Conservation (phyloP, 2,888 invertebrate species). For the Lasioglossum leucozonium region DNA sequence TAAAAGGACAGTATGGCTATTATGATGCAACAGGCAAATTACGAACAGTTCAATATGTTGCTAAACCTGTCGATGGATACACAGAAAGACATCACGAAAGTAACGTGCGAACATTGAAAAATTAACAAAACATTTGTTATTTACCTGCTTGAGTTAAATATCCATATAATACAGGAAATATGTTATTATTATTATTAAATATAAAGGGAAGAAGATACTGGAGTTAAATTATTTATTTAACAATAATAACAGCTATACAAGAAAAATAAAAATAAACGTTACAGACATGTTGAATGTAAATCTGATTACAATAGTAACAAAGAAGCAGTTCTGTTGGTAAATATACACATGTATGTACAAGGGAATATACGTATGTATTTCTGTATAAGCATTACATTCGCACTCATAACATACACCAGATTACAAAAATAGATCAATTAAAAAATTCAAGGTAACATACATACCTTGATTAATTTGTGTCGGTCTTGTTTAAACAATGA, state of each 20-base stretch:
- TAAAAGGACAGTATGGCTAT: constrained; percentile 93
- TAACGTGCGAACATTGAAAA: constrained; percentile 31
- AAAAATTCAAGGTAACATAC: constrained; percentile 24
- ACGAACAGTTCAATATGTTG: constrained; percentile 90
- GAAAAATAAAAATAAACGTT: constrained; percentile 63
- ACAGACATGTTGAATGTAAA: constrained; percentile 14
- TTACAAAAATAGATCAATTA: constrained; percentile 40
- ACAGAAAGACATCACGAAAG: constrained; percentile 83
- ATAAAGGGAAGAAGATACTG: background rate
- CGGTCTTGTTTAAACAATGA: constrained; percentile 24
- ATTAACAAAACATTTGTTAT: background rate
- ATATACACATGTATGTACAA: constrained; percentile 20
- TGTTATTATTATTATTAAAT: background rate
- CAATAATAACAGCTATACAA: constrained; percentile 77
- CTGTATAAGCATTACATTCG: constrained; percentile 35
- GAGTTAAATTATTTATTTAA: constrained; percentile 77
- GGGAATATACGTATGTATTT: constrained; percentile 26
- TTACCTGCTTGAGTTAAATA: background rate
- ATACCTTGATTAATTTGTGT: constrained; percentile 13
- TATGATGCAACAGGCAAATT: constrained; percentile 91
- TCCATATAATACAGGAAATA: background rate
- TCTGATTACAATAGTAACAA: constrained; percentile 8
- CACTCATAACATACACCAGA: constrained; percentile 17
- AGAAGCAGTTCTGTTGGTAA: constrained; percentile 17
- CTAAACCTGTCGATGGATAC: constrained; percentile 90